These are phyloP conservation scores for Condylura cristata DNA, from an alignment of 2,113 vertebrate genomes.

Conservation along the genomic window DNA sequence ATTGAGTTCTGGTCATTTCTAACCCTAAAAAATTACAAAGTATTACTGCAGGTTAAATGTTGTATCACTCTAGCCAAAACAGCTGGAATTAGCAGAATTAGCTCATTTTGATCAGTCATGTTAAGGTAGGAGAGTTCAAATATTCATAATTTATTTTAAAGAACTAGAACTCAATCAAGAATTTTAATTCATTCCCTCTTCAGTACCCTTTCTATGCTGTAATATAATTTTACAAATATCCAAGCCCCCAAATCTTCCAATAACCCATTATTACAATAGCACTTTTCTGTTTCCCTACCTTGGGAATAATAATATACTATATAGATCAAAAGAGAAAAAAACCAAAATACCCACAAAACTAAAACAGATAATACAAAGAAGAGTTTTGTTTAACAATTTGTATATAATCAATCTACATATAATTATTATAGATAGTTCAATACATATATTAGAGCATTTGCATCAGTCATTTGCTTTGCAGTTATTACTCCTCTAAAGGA, in stretches of 20 bases:
- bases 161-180: constrained; percentile 5
- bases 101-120: not conserved
- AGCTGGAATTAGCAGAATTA: constrained; percentile 1
- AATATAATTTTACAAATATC: constrained; percentile 23
- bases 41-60: constrained; percentile 30
- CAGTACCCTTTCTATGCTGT: not conserved
- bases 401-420: not conserved
- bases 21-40: constrained; percentile 43
- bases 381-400: not conserved
- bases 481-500: constrained; percentile 18
- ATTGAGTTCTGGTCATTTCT: constrained; percentile 39
- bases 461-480: not conserved
- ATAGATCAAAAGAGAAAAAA: not conserved
- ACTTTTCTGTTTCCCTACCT: constrained; percentile 14
- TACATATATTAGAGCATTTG: not conserved
- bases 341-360: not conserved
- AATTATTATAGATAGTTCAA: constrained; percentile 21
- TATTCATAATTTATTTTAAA: constrained; percentile 28
- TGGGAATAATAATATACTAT: not conserved
- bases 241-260: constrained; percentile 1
- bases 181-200: constrained; percentile 6
- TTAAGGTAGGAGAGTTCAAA: not conserved
- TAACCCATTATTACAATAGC: not conserved
- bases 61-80: not conserved
- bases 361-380: not conserved